Base-by-base conservation (phyloP, 1,140 invertebrate genomes). In the Eciton burchellii region DNA sequence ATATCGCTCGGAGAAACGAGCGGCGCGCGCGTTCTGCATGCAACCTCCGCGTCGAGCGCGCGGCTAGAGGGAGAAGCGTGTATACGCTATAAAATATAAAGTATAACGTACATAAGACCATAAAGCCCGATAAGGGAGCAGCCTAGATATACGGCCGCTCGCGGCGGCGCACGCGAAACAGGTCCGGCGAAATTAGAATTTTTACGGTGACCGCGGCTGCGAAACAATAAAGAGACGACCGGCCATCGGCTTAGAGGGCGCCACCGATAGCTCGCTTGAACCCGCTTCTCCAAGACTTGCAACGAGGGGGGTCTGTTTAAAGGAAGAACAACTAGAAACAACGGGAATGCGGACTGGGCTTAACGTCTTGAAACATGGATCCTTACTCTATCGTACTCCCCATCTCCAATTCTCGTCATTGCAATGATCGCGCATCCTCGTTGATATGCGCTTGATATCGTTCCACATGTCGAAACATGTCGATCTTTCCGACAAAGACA, bases 31-130 rank as follows among this genome's bases (percentile, higher is more conserved):
- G 71, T 86, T 45, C 19, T 81, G 72, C 81, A 86, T 87, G 85
- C 85, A 79, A 87, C 26, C n/a, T n/a, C n/a, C 21, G 45, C 49
- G 68, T 72, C 73, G 1, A 14, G 14, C 63, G 41, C n/a, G 43
- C 2, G 47, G 41, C 21, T 19, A 74, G 26, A 12, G 63, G 3
- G 43, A 21, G 63, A 57, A 21, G 59, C 65, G 81, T 87, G 87
- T 87, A 81, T 81, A 83, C 83, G 85, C 87, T 87, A 87, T 88
- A 88, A 88, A 88, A 88, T 88, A 87, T 88, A 82, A 88, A 88
- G 87, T 85, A 85, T 88, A 88, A 88, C 83, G 85, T 87, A 85
- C 83, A 87, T 85, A 88, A 88, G 83, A 84, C 52, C 85, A 73
- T 87, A 85, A 85, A 87, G 87, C 47, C 82, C 72, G 87, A 88